phyloP scores from a whole-genome alignment of 2,113 vertebrate species.

The Scartelaos histophorus region DNA sequence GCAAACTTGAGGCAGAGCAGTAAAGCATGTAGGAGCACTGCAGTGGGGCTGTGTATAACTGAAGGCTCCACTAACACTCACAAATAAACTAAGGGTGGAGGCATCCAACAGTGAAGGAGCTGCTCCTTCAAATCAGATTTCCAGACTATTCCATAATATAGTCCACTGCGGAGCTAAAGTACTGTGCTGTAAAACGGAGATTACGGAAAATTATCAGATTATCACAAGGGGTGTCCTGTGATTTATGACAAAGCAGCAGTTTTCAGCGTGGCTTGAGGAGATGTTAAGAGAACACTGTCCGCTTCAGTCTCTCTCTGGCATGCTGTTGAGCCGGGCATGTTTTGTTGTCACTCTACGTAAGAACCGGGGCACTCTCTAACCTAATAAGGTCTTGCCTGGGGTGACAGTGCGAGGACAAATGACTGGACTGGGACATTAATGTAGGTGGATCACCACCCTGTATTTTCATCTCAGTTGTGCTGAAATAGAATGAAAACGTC shows the following conservation, averaged over 20 bases:
- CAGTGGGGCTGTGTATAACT: conserved; percentile 25
- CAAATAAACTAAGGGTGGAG: conserved; percentile 28
- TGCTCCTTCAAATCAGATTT: conserved; percentile 35
- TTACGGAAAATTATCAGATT: conserved; percentile 9
- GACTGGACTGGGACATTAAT: conserved; percentile 62
- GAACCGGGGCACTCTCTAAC: conserved; percentile 59
- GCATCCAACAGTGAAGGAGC: conserved; percentile 15
- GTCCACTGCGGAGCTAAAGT: conserved; percentile 7
- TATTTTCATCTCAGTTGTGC: conserved; percentile 53
- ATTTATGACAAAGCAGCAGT: conserved; percentile 28
- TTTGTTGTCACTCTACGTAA: conserved; percentile 54
- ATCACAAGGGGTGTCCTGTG: conserved; percentile 33
- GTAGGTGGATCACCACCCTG: conserved; percentile 57
- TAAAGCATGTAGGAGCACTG: conserved; percentile 31
- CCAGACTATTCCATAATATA: background rate
- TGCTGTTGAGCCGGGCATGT: conserved; percentile 49
- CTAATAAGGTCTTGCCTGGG: conserved; percentile 66
- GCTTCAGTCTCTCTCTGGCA: conserved; percentile 48
- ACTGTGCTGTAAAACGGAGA: background rate
- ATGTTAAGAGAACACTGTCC: conserved; percentile 56
- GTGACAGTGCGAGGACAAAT: conserved; percentile 62
- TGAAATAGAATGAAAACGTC: conserved; percentile 61
- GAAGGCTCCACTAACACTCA: conserved; percentile 34
- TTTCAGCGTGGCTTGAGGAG: conserved; percentile 40
- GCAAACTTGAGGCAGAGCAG: conserved; percentile 36